These are phyloP conservation scores for Stegostoma tigrinum DNA, from an alignment of 2,113 vertebrate genomes.

Conservation along the genomic window DNA sequence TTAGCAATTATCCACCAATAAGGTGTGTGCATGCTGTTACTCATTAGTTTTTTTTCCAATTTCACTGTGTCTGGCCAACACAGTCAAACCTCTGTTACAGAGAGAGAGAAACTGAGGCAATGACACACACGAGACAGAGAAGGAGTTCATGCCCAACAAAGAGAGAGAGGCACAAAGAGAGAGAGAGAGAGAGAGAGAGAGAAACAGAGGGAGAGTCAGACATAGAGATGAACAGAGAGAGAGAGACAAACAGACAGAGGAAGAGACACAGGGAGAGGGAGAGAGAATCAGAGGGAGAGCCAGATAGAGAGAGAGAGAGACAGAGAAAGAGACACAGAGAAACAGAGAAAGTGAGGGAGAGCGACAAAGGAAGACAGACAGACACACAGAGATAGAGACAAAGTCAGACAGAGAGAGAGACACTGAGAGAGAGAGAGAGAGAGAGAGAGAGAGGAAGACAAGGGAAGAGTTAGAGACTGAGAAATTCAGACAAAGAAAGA, in stretches of 20 bases:
- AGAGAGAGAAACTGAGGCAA: not conserved
- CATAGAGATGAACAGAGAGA: too few species aligned
- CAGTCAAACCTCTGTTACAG: not conserved
- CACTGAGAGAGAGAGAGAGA: not conserved
- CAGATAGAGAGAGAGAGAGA: not conserved
- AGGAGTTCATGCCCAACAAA: not conserved
- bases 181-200: too few species aligned
- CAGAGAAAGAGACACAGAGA: too few species aligned
- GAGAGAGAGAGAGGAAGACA: not conserved
- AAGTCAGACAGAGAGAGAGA: not conserved
- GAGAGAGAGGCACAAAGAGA: not conserved
- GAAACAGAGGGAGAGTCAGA: not conserved
- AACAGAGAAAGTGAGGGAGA: not conserved
- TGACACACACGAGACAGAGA: not conserved
- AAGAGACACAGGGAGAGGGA: too few species aligned
- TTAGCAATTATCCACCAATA: not conserved
- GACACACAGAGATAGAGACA: not conserved
- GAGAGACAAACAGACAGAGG: not conserved
- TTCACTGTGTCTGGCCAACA: not conserved
- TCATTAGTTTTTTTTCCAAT: not conserved
- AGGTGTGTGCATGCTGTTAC: not conserved
- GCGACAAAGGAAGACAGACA: not conserved
- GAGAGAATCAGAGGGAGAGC: not conserved
- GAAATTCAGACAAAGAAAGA: not conserved
- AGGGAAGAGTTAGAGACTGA: not conserved